Conservation (phyloP, 2,888 invertebrate genomes). For the Criorhina ranunculi region DNA sequence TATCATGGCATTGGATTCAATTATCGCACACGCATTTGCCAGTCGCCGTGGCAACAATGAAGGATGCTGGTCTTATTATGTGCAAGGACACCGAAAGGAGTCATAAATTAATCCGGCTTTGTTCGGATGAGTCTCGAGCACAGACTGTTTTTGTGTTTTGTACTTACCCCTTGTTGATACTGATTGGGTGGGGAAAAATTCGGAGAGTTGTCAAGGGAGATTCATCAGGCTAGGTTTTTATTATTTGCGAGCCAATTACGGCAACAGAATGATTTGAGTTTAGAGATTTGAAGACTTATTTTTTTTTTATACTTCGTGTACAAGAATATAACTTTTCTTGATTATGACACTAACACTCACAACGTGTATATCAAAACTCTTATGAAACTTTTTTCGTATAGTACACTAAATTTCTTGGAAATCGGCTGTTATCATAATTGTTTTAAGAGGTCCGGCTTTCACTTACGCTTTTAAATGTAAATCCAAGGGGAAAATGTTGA, state of each 20-base stretch:
- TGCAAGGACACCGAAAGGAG: slow-evolving; percentile 74
- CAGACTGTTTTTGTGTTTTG: background rate
- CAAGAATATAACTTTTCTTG: too few species aligned
- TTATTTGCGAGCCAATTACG: slow-evolving; percentile 14
- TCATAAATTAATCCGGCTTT: slow-evolving; percentile 83
- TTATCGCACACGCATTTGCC: slow-evolving; percentile 46
- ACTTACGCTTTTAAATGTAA: slow-evolving; percentile 8
- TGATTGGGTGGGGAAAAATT: slow-evolving; percentile 2
- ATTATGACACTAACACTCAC: too few species aligned
- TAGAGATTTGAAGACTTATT: background rate
- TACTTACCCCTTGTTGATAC: background rate
- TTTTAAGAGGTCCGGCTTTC: slow-evolving; percentile 1
- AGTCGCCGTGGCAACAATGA: slow-evolving; percentile 45
- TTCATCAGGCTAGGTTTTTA: background rate
- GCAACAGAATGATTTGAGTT: background rate
- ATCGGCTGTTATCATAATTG: background rate
- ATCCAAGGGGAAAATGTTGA: background rate
- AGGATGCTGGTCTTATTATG: slow-evolving; percentile 7
- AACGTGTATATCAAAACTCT: too few species aligned
- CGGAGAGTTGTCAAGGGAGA: background rate
- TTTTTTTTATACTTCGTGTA: too few species aligned
- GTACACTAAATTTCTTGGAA: too few species aligned
- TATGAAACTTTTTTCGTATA: too few species aligned
- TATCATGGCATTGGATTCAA: slow-evolving; percentile 38
- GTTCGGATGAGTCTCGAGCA: slow-evolving; percentile 79